phyloP scores from a whole-genome alignment of 2,888 invertebrate genomes.

The Melitaea athalia region DNA sequence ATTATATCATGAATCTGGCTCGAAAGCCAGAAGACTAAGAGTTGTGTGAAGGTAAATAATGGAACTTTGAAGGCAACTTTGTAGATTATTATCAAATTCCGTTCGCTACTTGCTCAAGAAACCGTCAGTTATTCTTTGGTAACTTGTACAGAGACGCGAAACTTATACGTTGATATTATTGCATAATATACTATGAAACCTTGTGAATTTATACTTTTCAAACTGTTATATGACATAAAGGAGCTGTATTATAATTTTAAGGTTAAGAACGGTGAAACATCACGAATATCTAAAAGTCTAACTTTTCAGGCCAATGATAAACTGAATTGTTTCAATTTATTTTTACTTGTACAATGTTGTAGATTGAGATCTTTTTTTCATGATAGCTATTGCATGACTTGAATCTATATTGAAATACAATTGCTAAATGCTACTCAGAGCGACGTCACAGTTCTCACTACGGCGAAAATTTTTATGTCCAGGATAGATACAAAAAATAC shows the following conservation, averaged over 20 bases:
- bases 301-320: neutral
- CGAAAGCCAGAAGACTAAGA: conserved; percentile 26
- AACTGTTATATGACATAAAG: conserved; percentile 8
- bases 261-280: neutral
- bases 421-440: too few species aligned
- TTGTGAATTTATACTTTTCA: conserved; percentile 20
- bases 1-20: conserved; percentile 26
- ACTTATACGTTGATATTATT: conserved; percentile 36
- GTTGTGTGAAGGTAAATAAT: conserved; percentile 34
- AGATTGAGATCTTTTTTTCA: neutral
- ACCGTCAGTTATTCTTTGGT: conserved; percentile 39
- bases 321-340: neutral
- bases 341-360: neutral
- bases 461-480: too few species aligned
- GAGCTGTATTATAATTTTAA: neutral
- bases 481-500: too few species aligned
- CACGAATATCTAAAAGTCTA: neutral
- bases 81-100: conserved; percentile 41
- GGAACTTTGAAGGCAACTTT: conserved; percentile 34
- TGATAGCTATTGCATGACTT: too few species aligned
- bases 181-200: conserved; percentile 31
- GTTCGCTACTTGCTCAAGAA: conserved; percentile 27
- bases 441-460: too few species aligned
- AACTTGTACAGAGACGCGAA: conserved; percentile 33
- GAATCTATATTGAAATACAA: too few species aligned